phyloP scores from a whole-genome alignment of 2,113 vertebrate genomes.

The Notothenia coriiceps region DNA sequence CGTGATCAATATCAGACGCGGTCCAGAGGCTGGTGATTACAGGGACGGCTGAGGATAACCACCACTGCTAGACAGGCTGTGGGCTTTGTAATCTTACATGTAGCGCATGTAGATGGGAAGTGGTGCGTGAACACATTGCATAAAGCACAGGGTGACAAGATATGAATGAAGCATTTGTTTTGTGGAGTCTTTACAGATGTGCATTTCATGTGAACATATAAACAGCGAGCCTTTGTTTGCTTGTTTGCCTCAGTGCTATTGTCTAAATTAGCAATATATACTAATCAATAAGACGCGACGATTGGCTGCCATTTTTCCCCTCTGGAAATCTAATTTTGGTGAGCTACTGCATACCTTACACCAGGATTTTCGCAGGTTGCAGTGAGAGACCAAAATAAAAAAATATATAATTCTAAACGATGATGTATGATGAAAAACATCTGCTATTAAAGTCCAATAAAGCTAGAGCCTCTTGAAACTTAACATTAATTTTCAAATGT shows the following conservation, averaged over 20 bases:
- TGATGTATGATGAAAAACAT: background rate
- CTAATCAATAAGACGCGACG: background rate
- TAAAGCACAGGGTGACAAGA: constrained; percentile 2
- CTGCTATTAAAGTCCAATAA: background rate
- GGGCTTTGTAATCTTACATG: constrained; percentile 25
- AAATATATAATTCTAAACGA: background rate
- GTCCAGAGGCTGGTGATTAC: constrained; percentile 71
- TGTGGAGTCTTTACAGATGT: constrained; percentile 7
- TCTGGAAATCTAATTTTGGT: background rate
- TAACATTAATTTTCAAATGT: constrained; percentile 1
- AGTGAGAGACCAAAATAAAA: background rate
- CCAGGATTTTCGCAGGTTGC: too few species aligned
- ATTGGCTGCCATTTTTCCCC: constrained; percentile 22
- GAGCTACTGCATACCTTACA: background rate
- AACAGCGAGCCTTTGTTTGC: background rate
- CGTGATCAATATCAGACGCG: constrained; percentile 80
- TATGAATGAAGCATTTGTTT: constrained; percentile 14
- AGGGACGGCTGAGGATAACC: constrained; percentile 57
- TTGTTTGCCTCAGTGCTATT: background rate
- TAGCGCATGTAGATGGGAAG: constrained; percentile 14
- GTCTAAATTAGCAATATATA: background rate
- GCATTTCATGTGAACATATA: constrained; percentile 9
- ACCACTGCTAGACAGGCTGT: constrained; percentile 38
- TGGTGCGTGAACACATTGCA: constrained; percentile 17
- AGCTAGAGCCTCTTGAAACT: background rate